These are phyloP conservation scores for Rhyacophila brunnea DNA, from an alignment of 1,140 invertebrate species.

Conservation along the genomic window DNA sequence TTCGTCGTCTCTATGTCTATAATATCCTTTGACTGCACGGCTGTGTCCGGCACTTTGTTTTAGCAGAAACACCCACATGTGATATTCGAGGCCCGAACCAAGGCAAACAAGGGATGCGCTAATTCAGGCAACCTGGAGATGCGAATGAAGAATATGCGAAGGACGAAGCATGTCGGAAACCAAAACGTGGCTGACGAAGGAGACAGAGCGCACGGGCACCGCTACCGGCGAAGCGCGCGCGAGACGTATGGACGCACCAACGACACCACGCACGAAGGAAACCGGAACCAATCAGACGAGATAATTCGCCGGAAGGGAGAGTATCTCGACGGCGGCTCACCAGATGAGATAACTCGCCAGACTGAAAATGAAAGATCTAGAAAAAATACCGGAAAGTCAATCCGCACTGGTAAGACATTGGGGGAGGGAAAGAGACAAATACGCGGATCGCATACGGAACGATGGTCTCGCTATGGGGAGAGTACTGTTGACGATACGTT, in stretches of 20 bases:
- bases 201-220: conserved; percentile 26
- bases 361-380: background rate
- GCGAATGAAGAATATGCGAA: conserved; percentile 61
- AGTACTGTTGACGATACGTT: background rate
- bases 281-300: background rate
- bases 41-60: conserved; percentile 57
- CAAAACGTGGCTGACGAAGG: conserved; percentile 53
- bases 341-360: background rate
- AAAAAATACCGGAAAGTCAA: too few species aligned
- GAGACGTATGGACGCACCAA: conserved; percentile 14
- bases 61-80: conserved; percentile 95
- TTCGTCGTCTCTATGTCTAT: background rate
- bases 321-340: background rate
- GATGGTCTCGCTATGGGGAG: background rate
- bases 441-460: background rate
- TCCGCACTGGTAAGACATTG: too few species aligned
- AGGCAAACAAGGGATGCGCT: conserved; percentile 84
- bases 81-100: conserved; percentile 87
- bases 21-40: conserved; percentile 45
- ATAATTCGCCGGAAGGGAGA: background rate
- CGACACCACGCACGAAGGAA: background rate
- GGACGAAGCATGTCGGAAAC: conserved; percentile 63
- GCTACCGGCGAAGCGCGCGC: conserved; percentile 6
- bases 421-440: background rate
- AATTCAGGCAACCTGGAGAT: conserved; percentile 77